Base-by-base conservation (phyloP, 2,888 invertebrate genomes). In the Scelioninae gen. 1 region DNA sequence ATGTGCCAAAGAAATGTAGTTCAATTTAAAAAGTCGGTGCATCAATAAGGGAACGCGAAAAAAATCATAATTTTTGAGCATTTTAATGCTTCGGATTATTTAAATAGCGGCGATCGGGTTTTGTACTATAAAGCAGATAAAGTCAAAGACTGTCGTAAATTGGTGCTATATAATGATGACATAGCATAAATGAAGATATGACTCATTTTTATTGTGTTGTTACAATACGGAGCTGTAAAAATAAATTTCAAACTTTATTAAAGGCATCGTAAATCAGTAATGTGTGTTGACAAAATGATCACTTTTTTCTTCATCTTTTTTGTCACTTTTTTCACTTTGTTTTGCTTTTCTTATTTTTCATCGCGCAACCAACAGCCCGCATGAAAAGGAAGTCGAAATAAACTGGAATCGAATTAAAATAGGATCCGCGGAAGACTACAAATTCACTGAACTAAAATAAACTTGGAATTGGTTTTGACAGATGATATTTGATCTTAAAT, bases 131-230 rank as follows among this genome's bases (percentile, higher is more conserved):
- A 68, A 63, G 16, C 63, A 71, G 69, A 75, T 81, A 76, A 81
- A 69, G 47, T 53, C 49, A 75, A 71, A 75, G 58, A 16, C 56
- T 55, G 47, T 71, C 71, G 56, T 71, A 76, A 81, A 81, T 75
- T 81, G 47, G 75, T 47, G 75, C 68, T 38, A 58, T 81, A 69
- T 75, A 81, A 76, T 38, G 71, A 71, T 81, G 81, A 81, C 81
- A 69, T 69, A 38, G 81, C 81, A 62, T 76, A 66, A 63, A 81
- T 81, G 76, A 75, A 81, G 81, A 76, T 69, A 75, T 81, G 81
- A 81, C 58, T 81, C 81, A 81, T 81, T 81, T 80, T 81, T 81
- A 81, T 81, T 81, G 81, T 81, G 81, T 81, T 81, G 81, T 75
- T 81, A 81, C 81, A 63, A 69, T 75, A 34, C 56, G 69, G 0